Conservation (phyloP, 2,888 invertebrate genomes). For the Cheiracanthium punctorium region DNA sequence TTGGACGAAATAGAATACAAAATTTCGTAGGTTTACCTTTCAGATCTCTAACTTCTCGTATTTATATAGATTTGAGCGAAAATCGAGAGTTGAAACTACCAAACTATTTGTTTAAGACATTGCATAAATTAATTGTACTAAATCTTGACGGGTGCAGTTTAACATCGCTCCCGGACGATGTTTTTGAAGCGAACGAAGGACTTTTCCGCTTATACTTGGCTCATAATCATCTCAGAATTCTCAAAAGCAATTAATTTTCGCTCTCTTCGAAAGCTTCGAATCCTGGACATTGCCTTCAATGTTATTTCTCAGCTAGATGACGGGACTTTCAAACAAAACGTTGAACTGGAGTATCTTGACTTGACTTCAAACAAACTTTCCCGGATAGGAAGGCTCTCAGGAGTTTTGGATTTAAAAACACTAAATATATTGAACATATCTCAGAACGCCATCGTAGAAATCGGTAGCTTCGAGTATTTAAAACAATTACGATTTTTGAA, state of each 20-base stretch:
- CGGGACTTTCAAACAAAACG: background rate
- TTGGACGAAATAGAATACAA: too few species aligned
- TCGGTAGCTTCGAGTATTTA: constrained; percentile 16
- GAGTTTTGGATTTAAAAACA: background rate
- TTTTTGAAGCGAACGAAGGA: background rate
- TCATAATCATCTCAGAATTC: background rate
- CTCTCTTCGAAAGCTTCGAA: constrained; percentile 40
- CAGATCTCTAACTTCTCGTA: too few species aligned
- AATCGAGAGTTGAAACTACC: too few species aligned
- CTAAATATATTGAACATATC: background rate
- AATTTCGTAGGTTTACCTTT: too few species aligned
- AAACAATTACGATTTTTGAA: constrained; percentile 43
- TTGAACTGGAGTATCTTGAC: background rate
- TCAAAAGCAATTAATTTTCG: background rate
- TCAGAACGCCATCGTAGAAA: background rate
- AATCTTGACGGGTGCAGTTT: background rate
- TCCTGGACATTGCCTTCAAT: constrained; percentile 80
- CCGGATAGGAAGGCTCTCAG: background rate
- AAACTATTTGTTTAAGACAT: too few species aligned
- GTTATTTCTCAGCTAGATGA: background rate
- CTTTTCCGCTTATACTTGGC: background rate
- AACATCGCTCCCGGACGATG: background rate
- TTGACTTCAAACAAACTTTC: background rate
- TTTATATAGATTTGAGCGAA: too few species aligned
- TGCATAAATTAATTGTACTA: too few species aligned